A percentile compares a stretch with the other conserved stretches of the same genome.
Conservation (phyloP, 2,113 vertebrate species). For the Corythaixoides concolor region DNA sequence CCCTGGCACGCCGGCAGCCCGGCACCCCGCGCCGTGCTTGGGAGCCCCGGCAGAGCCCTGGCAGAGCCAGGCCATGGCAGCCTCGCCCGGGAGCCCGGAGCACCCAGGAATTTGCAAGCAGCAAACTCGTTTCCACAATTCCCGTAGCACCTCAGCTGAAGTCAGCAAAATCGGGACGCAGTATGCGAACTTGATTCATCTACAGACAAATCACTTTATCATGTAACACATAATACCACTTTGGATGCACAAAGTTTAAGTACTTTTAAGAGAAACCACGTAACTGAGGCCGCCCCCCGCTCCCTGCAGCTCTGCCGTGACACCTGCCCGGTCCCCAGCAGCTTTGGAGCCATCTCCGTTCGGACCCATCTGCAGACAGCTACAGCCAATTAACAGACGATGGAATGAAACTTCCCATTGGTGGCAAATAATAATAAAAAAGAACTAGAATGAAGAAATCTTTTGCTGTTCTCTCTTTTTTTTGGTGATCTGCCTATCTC, state of each 20-base stretch:
- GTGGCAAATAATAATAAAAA: neutral
- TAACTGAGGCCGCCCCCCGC: rapidly evolving
- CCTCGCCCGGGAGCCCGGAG: rapidly evolving
- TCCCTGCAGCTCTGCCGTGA: neutral
- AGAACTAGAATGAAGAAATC: neutral
- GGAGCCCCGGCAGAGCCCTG: neutral
- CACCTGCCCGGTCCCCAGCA: neutral
- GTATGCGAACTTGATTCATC: neutral
- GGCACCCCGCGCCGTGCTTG: too few relatives aligned
- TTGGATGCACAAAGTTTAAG: neutral
- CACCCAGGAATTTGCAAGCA: neutral
- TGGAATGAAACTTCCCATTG: neutral
- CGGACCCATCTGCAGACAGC: neutral
- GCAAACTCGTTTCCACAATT: neutral
- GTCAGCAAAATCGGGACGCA: neutral
- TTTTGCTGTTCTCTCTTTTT: neutral
- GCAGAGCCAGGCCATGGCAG: too few relatives aligned
- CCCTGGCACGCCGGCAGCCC: neutral
- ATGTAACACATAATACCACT: rapidly evolving
- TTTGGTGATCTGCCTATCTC: neutral
- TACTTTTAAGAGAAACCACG: neutral
- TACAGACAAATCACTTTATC: neutral
- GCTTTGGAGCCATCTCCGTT: neutral
- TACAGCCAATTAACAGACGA: neutral
- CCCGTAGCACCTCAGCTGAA: neutral